A percentile compares a stretch with the other conserved stretches of the same genome.
Conservation (phyloP, 2,797 vertebrate genomes). For the Poliocrania exsul region DNA sequence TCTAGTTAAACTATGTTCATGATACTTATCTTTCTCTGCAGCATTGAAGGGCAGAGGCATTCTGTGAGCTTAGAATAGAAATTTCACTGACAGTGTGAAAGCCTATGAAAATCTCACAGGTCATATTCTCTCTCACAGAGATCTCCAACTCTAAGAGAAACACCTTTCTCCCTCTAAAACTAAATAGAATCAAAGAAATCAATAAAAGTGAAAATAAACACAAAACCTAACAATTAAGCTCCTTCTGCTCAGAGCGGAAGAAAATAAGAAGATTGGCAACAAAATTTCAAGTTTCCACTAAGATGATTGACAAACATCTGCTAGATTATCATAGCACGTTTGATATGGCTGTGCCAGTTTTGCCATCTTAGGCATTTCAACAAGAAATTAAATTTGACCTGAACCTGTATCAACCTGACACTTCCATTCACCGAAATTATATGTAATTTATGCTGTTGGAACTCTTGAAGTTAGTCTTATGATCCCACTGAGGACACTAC, state of each 20-base stretch:
- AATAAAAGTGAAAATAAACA: neutral
- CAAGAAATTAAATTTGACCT: conserved; percentile 69
- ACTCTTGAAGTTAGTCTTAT: conserved; percentile 48
- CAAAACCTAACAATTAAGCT: neutral
- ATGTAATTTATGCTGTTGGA: conserved; percentile 33
- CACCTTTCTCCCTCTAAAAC: neutral
- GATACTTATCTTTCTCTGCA: neutral
- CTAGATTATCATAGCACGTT: neutral
- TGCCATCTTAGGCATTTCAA: conserved; percentile 48
- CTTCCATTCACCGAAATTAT: conserved; percentile 59
- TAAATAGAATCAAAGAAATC: neutral
- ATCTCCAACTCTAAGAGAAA: neutral
- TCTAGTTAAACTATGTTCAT: neutral
- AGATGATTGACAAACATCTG: conserved; percentile 7
- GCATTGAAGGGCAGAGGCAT: neutral
- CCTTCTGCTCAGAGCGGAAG: neutral
- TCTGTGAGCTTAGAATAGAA: conserved; percentile 11
- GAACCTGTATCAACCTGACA: conserved; percentile 54
- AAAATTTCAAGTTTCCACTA: neutral
- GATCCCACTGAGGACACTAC: conserved; percentile 57
- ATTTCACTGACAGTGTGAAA: neutral
- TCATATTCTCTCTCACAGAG: neutral
- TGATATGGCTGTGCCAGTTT: neutral
- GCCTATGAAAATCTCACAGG: neutral
- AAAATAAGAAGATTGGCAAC: neutral